Evolutionary conservation across 1,140 invertebrate genomes (phyloP).

Genomic region (Helicorthomorpha holstii): DNA sequence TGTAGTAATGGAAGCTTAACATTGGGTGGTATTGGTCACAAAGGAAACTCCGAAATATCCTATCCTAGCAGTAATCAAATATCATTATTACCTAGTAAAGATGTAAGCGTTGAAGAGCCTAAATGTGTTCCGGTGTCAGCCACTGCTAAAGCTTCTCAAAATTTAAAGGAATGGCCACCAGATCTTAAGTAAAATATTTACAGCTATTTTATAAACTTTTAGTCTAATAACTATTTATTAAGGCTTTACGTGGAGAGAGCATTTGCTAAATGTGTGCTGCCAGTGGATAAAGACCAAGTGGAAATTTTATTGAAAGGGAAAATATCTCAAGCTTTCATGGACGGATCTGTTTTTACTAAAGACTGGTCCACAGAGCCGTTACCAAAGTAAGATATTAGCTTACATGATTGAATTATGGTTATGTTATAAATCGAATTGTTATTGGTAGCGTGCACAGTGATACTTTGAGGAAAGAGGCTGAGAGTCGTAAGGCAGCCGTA

Average conservation of each 20-base stretch:
- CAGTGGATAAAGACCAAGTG: constrained; percentile 79
- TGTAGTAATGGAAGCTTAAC: too few relatives aligned
- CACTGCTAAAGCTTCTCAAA: not conserved
- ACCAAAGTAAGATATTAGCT: constrained; percentile 31
- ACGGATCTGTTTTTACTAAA: constrained; percentile 64
- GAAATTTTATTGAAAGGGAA: constrained; percentile 85
- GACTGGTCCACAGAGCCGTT: constrained; percentile 85
- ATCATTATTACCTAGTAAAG: not conserved
- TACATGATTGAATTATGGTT: not conserved
- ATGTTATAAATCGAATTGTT: too few relatives aligned
- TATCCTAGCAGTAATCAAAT: not conserved
- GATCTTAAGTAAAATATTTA: not conserved
- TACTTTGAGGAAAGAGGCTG: not conserved
- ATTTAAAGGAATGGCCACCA: not conserved
- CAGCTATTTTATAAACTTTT: constrained; percentile 3
- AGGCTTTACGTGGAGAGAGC: constrained; percentile 71
- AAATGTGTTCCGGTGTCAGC: not conserved
- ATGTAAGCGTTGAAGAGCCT: not conserved
- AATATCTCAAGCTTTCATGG: constrained; percentile 69
- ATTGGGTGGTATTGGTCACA: too few relatives aligned
- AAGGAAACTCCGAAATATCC: too few relatives aligned
- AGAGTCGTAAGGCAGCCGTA: not conserved
- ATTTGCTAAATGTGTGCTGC: constrained; percentile 71
- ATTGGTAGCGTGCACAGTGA: not conserved
- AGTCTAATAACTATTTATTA: too few relatives aligned